Conservation (phyloP, 2,888 invertebrate genomes). For the Hyppa rectilinea region DNA sequence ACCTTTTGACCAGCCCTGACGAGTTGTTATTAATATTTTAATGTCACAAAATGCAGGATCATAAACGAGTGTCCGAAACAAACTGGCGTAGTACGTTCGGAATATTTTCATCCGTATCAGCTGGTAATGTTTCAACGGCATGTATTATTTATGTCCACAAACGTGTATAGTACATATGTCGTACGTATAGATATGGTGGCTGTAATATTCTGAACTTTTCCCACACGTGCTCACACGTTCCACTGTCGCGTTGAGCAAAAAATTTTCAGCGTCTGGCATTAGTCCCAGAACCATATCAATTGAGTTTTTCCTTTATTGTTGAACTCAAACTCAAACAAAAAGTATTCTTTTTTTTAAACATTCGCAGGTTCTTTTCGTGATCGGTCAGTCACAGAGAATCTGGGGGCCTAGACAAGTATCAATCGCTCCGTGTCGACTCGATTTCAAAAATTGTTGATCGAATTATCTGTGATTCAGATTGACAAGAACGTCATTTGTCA, state of each 20-base stretch:
- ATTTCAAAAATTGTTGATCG: too few species aligned
- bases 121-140: constrained; percentile 29
- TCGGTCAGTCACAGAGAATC: too few species aligned
- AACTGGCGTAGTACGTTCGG: constrained; percentile 6
- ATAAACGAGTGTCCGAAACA: constrained; percentile 29
- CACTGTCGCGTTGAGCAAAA: constrained; percentile 22
- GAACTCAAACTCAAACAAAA: too few species aligned
- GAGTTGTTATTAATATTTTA: constrained; percentile 57
- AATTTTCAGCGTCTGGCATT: constrained; percentile 48
- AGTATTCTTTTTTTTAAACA: too few species aligned
- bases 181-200: constrained; percentile 12
- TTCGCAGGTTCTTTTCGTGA: too few species aligned
- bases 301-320: constrained; percentile 15
- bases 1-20: constrained; percentile 36
- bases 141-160: constrained; percentile 49
- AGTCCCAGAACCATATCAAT: constrained; percentile 38
- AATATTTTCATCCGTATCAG: constrained; percentile 43
- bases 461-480: too few species aligned
- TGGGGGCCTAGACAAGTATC: too few species aligned
- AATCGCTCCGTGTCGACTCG: too few species aligned
- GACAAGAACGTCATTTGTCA: too few species aligned
- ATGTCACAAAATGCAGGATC: constrained; percentile 20
- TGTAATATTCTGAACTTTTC: constrained; percentile 31
- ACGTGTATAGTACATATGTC: constrained; percentile 25
- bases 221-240: constrained; percentile 17